Evolutionary conservation across 2,888 invertebrate species (phyloP).

Genomic region (Apotomis turbidana): DNA sequence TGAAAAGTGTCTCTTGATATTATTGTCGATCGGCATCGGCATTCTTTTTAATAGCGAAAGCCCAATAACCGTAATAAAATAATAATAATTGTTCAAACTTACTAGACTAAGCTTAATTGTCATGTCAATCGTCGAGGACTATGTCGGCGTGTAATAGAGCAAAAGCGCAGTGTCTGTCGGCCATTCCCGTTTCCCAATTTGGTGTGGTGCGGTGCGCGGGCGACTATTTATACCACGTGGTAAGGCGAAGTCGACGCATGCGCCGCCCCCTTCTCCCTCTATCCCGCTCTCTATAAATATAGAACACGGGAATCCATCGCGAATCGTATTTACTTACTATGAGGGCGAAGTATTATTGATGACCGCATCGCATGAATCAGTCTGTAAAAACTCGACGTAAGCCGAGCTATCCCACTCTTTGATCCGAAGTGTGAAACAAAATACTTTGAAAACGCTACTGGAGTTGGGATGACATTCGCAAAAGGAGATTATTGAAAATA

Average conservation of each 20-base stretch:
- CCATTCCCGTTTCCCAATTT: slow-evolving; percentile 75
- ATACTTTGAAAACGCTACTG: too few relatives aligned
- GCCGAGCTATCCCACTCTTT: neutral
- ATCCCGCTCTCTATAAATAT: slow-evolving; percentile 71
- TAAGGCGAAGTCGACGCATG: slow-evolving; percentile 50
- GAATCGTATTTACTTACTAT: slow-evolving; percentile 56
- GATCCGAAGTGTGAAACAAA: too few relatives aligned
- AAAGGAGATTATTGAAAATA: neutral
- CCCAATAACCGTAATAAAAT: too few relatives aligned
- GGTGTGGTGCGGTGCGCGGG: slow-evolving; percentile 72
- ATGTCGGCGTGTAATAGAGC: slow-evolving; percentile 40
- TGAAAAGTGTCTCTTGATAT: too few relatives aligned
- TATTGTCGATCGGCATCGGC: too few relatives aligned
- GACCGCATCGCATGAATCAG: slow-evolving; percentile 56
- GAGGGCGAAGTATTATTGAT: slow-evolving; percentile 52
- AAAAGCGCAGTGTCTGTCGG: slow-evolving; percentile 50
- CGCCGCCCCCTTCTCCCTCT: slow-evolving; percentile 48
- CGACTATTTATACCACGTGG: slow-evolving; percentile 79
- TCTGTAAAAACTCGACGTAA: slow-evolving; percentile 1
- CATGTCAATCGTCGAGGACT: neutral
- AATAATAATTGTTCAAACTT: too few relatives aligned
- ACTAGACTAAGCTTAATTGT: neutral
- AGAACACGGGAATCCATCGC: slow-evolving; percentile 74
- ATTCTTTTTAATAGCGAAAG: too few relatives aligned
- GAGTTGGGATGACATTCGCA: too few relatives aligned